A percentile compares a stretch with the other conserved stretches of the same genome.
Evolutionary conservation across 2,888 invertebrate genomes (phyloP).

Genomic region (Leucophenga montana): DNA sequence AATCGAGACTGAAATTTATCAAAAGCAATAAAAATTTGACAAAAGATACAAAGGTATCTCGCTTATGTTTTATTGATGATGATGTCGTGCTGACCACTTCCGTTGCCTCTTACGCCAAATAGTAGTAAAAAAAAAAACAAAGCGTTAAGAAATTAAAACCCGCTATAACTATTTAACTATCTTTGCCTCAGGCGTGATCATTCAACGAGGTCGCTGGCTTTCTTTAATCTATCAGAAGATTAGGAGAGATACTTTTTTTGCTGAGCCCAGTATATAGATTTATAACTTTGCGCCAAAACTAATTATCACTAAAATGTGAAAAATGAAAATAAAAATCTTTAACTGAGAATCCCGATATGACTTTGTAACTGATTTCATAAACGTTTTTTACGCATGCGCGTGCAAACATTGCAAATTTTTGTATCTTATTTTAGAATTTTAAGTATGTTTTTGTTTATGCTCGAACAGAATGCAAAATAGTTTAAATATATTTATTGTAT

Average conservation of each 20-base stretch:
- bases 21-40: too few species aligned
- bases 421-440: not conserved
- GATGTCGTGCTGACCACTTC: too few species aligned
- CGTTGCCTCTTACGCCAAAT: too few species aligned
- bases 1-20: too few species aligned
- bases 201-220: not conserved
- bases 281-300: slow-evolving; percentile 5
- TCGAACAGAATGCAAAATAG: slow-evolving; percentile 11
- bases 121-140: not conserved
- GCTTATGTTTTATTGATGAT: too few species aligned
- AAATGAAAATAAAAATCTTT: not conserved
- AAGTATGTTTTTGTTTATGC: slow-evolving; percentile 6
- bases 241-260: too few species aligned
- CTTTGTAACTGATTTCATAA: slow-evolving; percentile 11
- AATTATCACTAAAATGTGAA: slow-evolving; percentile 6
- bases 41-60: too few species aligned
- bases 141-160: not conserved
- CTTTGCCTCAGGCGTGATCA: too few species aligned
- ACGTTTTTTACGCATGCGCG: not conserved
- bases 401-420: not conserved
- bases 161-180: not conserved
- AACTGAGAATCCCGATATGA: too few species aligned
- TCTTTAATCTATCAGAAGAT: not conserved
- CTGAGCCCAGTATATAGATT: not conserved
- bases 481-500: slow-evolving; percentile 17